Percentiles rank a stretch among this genome's conserved stretches.
phyloP scores from a whole-genome alignment of 2,888 invertebrate genomes.

The Criorhina ranunculi region DNA sequence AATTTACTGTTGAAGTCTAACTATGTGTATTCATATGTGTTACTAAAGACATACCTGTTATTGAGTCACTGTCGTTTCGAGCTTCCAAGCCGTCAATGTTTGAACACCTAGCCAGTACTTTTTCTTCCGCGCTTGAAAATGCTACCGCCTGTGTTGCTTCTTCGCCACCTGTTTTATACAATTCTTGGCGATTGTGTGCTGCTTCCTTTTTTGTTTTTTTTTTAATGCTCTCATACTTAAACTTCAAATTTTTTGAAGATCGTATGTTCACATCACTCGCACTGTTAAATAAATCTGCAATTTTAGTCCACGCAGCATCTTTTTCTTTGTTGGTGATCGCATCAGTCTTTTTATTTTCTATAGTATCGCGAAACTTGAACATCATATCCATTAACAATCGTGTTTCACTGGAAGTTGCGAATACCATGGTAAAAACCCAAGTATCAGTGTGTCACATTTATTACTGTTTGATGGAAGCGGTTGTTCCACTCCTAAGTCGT shows the following conservation, averaged over 20 bases:
- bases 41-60: slow-evolving; percentile 10
- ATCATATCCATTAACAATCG: background rate
- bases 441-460: no score
- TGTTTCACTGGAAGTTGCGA: background rate
- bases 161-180: background rate
- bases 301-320: background rate
- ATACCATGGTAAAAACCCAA: no score
- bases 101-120: slow-evolving; percentile 13
- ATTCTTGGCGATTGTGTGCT: background rate
- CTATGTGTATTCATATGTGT: background rate
- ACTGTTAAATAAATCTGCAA: background rate
- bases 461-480: no score
- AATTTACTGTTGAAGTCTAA: background rate
- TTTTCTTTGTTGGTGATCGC: background rate
- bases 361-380: slow-evolving; percentile 1
- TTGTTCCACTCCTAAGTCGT: no score
- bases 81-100: slow-evolving; percentile 18
- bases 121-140: slow-evolving; percentile 6
- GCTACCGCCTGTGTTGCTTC: background rate
- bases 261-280: background rate
- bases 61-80: slow-evolving; percentile 13
- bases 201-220: background rate
- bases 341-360: slow-evolving; percentile 15
- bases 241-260: background rate
- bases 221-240: background rate